Conservation (phyloP, 2,797 vertebrate species). For the Prunella strophiata region DNA sequence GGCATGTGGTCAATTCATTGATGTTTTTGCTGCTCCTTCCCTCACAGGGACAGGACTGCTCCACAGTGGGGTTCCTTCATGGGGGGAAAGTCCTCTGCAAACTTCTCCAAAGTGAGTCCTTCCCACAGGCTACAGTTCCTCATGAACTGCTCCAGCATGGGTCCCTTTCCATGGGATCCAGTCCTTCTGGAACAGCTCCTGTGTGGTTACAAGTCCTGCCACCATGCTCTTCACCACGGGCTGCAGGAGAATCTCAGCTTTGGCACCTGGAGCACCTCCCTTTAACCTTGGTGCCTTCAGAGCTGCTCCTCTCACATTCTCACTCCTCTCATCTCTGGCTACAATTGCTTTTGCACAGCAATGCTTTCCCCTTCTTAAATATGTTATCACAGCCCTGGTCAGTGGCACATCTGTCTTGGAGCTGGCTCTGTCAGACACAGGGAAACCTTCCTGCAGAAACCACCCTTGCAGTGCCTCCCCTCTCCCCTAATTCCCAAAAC, state of each 20-base stretch:
- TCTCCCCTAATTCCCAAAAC: neutral
- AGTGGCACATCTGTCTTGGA: fast-evolving
- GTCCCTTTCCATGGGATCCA: neutral
- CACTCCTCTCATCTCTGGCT: neutral
- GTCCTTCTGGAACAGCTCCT: neutral
- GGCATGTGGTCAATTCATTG: neutral
- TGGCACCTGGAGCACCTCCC: too few species aligned
- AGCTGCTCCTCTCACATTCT: neutral
- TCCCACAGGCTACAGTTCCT: neutral
- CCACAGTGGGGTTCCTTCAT: neutral
- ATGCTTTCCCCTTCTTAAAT: neutral
- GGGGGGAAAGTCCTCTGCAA: neutral
- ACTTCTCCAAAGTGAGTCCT: neutral
- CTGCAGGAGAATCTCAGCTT: neutral
- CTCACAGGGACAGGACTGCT: neutral
- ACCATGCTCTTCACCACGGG: fast-evolving
- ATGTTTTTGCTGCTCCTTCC: neutral
- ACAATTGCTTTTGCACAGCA: neutral
- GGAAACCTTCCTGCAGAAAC: neutral
- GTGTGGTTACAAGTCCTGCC: neutral
- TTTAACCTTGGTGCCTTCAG: neutral
- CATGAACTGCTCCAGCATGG: neutral
- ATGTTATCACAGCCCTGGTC: neutral
- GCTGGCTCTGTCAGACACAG: neutral
- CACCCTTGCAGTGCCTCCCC: neutral